phyloP scores from a whole-genome alignment of 2,113 vertebrate genomes.

The Myanophis thanlyinensis region DNA sequence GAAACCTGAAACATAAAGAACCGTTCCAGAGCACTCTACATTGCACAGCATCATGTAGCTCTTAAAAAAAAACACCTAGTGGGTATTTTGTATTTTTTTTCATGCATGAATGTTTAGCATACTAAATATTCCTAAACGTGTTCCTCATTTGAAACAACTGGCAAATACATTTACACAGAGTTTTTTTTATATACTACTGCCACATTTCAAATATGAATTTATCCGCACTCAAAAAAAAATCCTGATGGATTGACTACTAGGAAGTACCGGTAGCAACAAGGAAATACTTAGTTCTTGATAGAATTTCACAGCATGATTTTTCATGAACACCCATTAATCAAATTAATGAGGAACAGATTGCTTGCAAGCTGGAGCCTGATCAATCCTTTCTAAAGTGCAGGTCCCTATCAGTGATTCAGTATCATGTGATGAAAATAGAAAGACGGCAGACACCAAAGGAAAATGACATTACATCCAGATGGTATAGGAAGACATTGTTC shows the following conservation, averaged over 20 bases:
- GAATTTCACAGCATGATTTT: constrained; percentile 14
- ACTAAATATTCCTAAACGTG: constrained; percentile 21
- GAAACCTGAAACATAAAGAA: neutral
- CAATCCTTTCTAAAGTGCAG: neutral
- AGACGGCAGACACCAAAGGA: neutral
- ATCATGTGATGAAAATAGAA: neutral
- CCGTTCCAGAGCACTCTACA: neutral
- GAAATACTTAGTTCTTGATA: neutral
- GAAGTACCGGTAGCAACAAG: neutral
- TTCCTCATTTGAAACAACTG: constrained; percentile 37
- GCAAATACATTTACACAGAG: constrained; percentile 21
- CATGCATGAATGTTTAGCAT: neutral
- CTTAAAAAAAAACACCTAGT: neutral
- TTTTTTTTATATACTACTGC: constrained; percentile 9
- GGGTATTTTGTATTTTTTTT: neutral
- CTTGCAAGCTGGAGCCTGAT: constrained; percentile 18
- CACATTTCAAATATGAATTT: constrained; percentile 14
- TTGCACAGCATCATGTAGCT: neutral
- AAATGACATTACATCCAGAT: neutral
- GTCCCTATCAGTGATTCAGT: neutral
- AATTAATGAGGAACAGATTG: constrained; percentile 1
- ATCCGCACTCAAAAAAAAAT: neutral
- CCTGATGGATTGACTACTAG: neutral
- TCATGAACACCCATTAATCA: constrained; percentile 2
- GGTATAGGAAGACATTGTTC: neutral